Evolutionary conservation across 2,888 invertebrate genomes (phyloP), one percentile per base, ranked within the genome.

Genomic region (Girardia tigrina): DNA sequence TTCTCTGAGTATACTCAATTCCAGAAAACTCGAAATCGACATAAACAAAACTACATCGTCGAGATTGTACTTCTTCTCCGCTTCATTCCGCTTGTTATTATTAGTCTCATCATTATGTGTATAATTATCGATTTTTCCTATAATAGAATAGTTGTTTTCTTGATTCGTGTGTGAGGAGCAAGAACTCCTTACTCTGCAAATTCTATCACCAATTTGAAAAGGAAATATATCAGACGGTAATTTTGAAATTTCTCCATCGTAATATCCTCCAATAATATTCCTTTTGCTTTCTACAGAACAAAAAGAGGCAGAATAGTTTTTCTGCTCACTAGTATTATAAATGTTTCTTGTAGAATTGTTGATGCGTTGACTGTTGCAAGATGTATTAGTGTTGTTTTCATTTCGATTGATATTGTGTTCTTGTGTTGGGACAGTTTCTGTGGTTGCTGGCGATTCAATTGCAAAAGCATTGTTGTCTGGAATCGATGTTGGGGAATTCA

Each of bases 21-120:
- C 90, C 82, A 98, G 87, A 80, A 97, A 88, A 82, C 94, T 88
- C 4, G 98, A 97, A 86, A 98, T 98, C 82, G 94, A 94, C 93
- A 98, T 95, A 81, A 97, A 92, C 82, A 97, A 93, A 80, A 98
- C 98, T 78, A 98, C 98, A 85, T 98, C 98, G 85, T 98, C 97
- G 81, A 98, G 87, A 69, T 56, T 69, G 56, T 56, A 56, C 56
- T 56, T 56, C 56, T 56, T 56, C 56, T 56, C 56, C 56, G 56
- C 56, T 6, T 56, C 56, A n/a, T 56, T 8, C 23, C 56, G 56
- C n/a, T 56, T 56, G 56, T 56, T 56, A 56, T 56, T 56, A 56
- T 56, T 56, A 56, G 56, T 56, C 23, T n/a, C 56, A 56, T 56
- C 56, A 16, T 23, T 56, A 4, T n/a, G 56, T 56, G 56, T 12